Conservation (phyloP, 2,797 vertebrate species). For the Oreochromis grahami region DNA sequence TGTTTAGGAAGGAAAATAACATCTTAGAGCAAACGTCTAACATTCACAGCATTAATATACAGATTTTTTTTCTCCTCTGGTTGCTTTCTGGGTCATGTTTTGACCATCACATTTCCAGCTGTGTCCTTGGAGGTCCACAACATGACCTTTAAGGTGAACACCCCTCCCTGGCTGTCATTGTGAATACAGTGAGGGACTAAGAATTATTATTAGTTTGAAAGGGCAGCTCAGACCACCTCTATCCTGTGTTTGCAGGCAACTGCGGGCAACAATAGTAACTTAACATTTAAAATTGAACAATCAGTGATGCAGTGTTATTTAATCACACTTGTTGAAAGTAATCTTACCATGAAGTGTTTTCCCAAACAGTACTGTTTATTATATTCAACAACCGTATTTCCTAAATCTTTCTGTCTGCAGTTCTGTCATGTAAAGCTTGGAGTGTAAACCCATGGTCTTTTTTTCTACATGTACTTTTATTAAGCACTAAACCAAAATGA, state of each 20-base stretch:
- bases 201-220: slow-evolving; percentile 66
- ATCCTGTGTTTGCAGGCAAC: slow-evolving; percentile 24
- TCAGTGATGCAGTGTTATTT: not conserved
- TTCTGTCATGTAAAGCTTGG: not conserved
- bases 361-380: not conserved
- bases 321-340: not conserved
- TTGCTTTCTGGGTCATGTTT: not conserved
- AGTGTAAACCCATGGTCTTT: not conserved
- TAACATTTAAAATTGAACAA: slow-evolving; percentile 45
- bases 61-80: not conserved
- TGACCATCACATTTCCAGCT: slow-evolving; percentile 7
- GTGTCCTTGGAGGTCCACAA: slow-evolving; percentile 18
- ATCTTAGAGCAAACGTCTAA: not conserved
- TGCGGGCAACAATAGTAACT: not conserved
- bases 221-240: slow-evolving; percentile 28
- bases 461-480: not conserved
- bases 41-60: not conserved
- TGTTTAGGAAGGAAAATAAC: not conserved
- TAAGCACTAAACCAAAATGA: not conserved
- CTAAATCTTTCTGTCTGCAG: not conserved
- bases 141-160: slow-evolving; percentile 63
- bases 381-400: not conserved
- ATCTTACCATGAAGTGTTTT: not conserved
- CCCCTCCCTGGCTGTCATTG: slow-evolving; percentile 61
- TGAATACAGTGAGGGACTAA: slow-evolving; percentile 58